Base-by-base conservation (phyloP, 2,888 invertebrate species). In the Eupithecia tripunctaria region DNA sequence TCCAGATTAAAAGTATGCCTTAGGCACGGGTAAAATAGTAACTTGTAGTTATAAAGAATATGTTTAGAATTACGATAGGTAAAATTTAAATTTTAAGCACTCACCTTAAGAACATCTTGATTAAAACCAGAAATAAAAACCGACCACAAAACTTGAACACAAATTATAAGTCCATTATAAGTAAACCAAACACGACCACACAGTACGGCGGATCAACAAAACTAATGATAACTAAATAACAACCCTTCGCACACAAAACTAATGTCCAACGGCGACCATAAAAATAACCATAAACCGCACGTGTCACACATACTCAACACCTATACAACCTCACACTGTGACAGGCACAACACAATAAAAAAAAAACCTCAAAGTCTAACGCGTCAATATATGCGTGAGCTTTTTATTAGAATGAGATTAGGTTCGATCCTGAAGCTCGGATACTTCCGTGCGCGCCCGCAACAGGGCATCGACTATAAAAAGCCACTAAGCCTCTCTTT, bases 361-460 rank as follows among this genome's bases (percentile, higher is more conserved):
- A 89, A 89, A 90, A 91, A 85, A 88, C 88, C 88, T 89, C 85
- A 82, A 86, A 88, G 82, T 83, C 87, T 88, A 88, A 84, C 88
- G 89, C 91, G 91, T 89, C 91, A 90, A 92, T 91, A 88, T 90
- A 89, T 91, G 91, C 92, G 93, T 91, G 85, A 92, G 92, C 92
- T 94, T 93, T 92, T 92, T 93, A 93, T 93, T 91, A 90, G 91
- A 93, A 93, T 93, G 89, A 91, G 90, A 92, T 91, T 92, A 92
- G 91, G 86, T 87, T 84, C 89, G 91, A 91, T 93, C 90, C 92
- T 90, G 88, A 91, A 93, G 93, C 90, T 88, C 84, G 85, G 89
- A 93, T 92, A 93, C 94, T 90, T 91, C 93, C 94, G 91, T 86
- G 92, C 93, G 91, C 92, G 83, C 86, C 93, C 94, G 92, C 93